Conservation (phyloP, 2,113 vertebrate genomes). For the Sinocyclocheilus maitianheensis region DNA sequence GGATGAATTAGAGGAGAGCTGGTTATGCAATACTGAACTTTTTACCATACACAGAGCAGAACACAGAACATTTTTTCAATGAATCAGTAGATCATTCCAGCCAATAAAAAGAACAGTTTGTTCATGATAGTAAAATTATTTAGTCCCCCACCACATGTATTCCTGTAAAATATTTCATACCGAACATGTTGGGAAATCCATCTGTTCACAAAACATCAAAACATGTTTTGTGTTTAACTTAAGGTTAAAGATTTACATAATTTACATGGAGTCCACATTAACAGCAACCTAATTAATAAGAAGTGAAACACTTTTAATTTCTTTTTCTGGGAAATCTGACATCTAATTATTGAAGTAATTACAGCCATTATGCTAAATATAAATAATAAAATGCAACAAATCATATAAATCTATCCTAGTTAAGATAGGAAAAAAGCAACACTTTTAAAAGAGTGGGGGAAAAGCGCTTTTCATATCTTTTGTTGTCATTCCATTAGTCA, state of each 20-base stretch:
- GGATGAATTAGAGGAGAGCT: background rate
- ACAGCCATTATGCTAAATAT: background rate
- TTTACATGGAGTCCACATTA: background rate
- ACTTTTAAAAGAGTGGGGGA: too few relatives aligned
- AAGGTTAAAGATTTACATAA: background rate
- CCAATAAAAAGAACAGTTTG: background rate
- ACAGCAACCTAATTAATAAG: background rate
- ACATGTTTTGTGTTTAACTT: background rate
- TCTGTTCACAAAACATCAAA: background rate
- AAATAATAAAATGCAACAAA: background rate
- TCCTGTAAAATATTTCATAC: background rate
- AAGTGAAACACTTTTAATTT: background rate
- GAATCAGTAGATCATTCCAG: constrained; percentile 8
- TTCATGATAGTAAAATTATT: background rate
- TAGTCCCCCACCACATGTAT: background rate
- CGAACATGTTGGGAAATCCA: constrained; percentile 9
- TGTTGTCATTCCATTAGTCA: background rate
- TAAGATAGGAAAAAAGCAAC: too few relatives aligned
- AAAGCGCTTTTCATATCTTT: background rate
- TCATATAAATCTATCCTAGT: background rate
- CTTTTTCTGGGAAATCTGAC: background rate
- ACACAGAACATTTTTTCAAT: background rate
- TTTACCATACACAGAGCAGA: background rate
- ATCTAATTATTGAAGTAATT: background rate
- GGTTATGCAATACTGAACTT: constrained; percentile 13